Evolutionary conservation across 2,113 vertebrate species (phyloP).

Genomic region (Podocnemis expansa): DNA sequence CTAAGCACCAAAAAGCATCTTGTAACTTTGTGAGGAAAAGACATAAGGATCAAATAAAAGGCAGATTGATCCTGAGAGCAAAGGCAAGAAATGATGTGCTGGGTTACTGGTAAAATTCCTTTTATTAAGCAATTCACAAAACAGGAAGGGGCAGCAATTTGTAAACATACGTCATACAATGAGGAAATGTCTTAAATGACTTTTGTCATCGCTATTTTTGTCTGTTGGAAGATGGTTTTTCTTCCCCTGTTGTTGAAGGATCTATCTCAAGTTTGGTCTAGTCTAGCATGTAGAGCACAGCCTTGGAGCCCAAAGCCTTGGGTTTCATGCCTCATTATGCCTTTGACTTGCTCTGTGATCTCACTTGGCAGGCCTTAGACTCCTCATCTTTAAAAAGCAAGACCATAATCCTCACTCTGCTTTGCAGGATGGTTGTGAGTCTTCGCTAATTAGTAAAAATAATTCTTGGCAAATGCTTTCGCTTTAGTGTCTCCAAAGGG

Average conservation of each 20-base stretch:
- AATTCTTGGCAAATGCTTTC: too few relatives aligned
- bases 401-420: not conserved
- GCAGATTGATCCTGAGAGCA: constrained; percentile 16
- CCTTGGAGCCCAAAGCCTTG: not conserved
- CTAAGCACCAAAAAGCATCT: constrained; percentile 4
- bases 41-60: not conserved
- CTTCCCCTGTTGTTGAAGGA: not conserved
- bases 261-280: not conserved
- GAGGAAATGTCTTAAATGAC: not conserved
- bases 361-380: not conserved
- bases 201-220: not conserved
- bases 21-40: constrained; percentile 12
- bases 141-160: not conserved
- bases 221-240: not conserved
- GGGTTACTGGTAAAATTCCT: not conserved
- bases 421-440: not conserved
- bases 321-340: not conserved
- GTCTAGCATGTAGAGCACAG: not conserved
- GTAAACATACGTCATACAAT: not conserved
- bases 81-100: not conserved
- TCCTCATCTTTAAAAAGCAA: not conserved
- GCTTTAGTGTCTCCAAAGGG: not conserved
- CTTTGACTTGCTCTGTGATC: not conserved
- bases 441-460: accelerated
- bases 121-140: not conserved